Evolutionary conservation across 2,113 vertebrate genomes (phyloP).

Genomic region (Ctenodactylus gundi): DNA sequence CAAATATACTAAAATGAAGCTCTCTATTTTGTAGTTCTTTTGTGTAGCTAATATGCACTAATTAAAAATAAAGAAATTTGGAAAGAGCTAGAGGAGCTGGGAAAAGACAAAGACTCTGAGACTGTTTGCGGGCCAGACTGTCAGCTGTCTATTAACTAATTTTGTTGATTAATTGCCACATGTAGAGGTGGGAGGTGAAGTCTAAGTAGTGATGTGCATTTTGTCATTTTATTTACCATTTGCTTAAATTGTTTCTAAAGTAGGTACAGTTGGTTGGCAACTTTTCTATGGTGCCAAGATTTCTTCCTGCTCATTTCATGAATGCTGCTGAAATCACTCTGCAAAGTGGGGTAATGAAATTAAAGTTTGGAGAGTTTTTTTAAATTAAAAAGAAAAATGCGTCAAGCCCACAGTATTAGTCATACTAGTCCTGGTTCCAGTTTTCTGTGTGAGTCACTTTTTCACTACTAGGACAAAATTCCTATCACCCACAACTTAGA

Average conservation of each 20-base stretch:
- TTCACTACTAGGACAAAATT: too few relatives aligned
- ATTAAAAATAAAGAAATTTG: background rate
- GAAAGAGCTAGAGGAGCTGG: background rate
- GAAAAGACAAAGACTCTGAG: background rate
- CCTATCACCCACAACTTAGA: too few relatives aligned
- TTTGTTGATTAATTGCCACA: background rate
- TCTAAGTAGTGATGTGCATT: background rate
- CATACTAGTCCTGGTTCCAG: too few relatives aligned
- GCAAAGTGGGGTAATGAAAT: background rate
- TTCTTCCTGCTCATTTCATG: background rate
- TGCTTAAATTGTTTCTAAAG: constrained; percentile 1
- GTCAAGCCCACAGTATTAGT: background rate
- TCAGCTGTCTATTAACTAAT: background rate
- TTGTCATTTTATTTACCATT: background rate
- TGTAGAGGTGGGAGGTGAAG: background rate
- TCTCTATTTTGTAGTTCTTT: background rate
- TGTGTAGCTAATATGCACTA: background rate
- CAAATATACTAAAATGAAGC: background rate
- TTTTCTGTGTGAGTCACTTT: too few relatives aligned
- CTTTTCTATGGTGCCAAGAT: background rate
- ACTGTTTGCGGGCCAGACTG: background rate
- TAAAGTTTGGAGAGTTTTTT: background rate
- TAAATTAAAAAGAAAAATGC: background rate
- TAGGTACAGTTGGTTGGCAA: background rate
- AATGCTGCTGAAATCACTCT: background rate